Evolutionary conservation across 2,113 vertebrate species (phyloP).

Genomic region (Gadus chalcogrammus): DNA sequence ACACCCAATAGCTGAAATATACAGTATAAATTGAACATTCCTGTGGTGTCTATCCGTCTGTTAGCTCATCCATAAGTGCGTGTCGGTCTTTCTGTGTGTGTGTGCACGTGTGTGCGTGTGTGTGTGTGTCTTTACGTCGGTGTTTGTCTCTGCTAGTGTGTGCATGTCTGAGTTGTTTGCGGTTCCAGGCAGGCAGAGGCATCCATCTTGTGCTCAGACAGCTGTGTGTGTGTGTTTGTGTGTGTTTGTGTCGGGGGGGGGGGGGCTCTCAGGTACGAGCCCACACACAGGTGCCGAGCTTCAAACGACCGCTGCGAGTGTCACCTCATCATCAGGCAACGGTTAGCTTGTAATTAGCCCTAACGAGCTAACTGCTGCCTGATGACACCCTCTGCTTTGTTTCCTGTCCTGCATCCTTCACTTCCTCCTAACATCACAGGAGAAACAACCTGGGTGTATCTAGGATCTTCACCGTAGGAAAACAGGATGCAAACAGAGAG

Average conservation of each 20-base stretch:
- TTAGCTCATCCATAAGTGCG: conserved; percentile 7
- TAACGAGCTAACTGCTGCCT: conserved; percentile 24
- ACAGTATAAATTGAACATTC: conserved; percentile 23
- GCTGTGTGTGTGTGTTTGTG: conserved; percentile 39
- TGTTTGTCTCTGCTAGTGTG: not conserved
- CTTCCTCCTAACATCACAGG: not conserved
- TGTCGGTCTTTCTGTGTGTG: conserved; percentile 3
- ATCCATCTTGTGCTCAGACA: conserved; percentile 42
- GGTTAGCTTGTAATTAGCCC: conserved; percentile 43
- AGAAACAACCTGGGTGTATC: too few species aligned
- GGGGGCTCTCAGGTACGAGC: conserved; percentile 46
- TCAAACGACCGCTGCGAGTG: conserved; percentile 21
- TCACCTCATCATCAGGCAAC: conserved; percentile 23
- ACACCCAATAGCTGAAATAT: conserved; percentile 18
- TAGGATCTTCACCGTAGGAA: too few species aligned
- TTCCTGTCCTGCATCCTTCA: conserved; percentile 2
- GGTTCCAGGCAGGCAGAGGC: not conserved
- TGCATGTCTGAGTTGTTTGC: conserved; percentile 9
- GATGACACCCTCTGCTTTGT: conserved; percentile 14
- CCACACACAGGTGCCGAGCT: conserved; percentile 57
- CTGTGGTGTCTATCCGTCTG: not conserved
- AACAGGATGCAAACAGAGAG: too few species aligned
- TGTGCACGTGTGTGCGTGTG: conserved; percentile 1
- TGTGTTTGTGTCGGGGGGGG: too few species aligned
- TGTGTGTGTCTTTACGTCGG: not conserved